Conservation (phyloP, 2,113 vertebrate species). For the Sorex fumeus region DNA sequence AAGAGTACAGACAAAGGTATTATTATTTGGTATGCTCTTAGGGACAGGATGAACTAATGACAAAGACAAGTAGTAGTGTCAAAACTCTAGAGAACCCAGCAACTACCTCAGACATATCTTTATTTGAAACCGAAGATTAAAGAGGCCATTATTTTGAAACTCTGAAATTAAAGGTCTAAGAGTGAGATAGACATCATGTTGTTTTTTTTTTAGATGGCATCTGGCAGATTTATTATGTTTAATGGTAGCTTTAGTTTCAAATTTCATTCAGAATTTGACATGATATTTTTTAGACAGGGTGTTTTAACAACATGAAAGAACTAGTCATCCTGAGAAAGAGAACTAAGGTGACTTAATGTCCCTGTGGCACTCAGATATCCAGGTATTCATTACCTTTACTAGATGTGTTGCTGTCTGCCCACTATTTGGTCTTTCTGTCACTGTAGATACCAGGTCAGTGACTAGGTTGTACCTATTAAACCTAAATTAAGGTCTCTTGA, state of each 20-base stretch:
- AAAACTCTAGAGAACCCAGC: constrained; percentile 8
- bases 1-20: not conserved
- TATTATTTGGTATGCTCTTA: constrained; percentile 51
- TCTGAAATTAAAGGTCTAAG: constrained; percentile 57
- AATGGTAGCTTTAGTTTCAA: constrained; percentile 64
- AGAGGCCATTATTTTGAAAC: constrained; percentile 17
- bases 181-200: not conserved
- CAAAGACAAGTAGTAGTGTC: constrained; percentile 39
- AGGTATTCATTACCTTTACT: not conserved
- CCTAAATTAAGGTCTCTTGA: not conserved
- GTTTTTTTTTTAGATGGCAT: constrained; percentile 28
- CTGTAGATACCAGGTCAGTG: not conserved
- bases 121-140: constrained; percentile 57
- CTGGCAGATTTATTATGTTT: constrained; percentile 57
- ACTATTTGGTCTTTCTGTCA: not conserved
- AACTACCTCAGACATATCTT: constrained; percentile 20
- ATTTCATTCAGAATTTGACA: constrained; percentile 38
- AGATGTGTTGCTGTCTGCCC: not conserved
- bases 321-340: not conserved
- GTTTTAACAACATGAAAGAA: constrained; percentile 40
- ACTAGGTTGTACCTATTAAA: not conserved
- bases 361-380: not conserved
- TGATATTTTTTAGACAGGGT: constrained; percentile 46
- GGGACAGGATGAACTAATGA: constrained; percentile 22
- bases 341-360: not conserved